phyloP scores from a whole-genome alignment of 2,113 vertebrate genomes.

The Oreocharis arfaki region DNA sequence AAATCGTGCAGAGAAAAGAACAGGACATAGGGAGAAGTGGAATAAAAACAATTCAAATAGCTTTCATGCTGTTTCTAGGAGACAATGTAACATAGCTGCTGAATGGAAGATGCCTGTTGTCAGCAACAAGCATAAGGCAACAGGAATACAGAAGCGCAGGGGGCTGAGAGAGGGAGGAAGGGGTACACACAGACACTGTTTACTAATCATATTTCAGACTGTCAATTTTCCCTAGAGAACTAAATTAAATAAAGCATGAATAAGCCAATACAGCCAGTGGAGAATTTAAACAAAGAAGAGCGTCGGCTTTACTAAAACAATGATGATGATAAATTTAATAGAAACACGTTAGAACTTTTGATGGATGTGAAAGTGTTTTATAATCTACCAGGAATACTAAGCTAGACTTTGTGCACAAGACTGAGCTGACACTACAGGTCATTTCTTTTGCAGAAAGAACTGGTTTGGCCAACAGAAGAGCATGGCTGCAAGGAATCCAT shows the following conservation, averaged over 20 bases:
- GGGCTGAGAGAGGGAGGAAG: neutral
- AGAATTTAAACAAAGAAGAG: neutral
- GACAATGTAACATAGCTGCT: neutral
- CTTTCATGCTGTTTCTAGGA: slow-evolving; percentile 37
- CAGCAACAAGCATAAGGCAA: neutral
- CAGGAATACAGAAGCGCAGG: neutral
- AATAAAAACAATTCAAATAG: slow-evolving; percentile 34
- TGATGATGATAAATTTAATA: neutral
- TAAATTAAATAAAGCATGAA: neutral
- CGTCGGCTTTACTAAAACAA: neutral
- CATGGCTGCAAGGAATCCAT: neutral
- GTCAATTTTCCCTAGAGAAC: neutral
- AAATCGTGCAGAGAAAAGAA: slow-evolving; percentile 21
- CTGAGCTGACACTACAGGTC: neutral
- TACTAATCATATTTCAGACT: neutral
- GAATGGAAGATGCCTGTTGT: neutral
- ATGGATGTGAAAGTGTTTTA: neutral
- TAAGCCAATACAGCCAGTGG: neutral
- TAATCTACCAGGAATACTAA: neutral
- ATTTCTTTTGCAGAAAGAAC: neutral
- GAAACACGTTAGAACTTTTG: neutral
- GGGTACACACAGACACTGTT: neutral
- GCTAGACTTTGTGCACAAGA: neutral
- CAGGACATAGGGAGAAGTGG: neutral
- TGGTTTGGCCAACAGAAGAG: neutral